A percentile compares a stretch with the other conserved stretches of the same genome.
Evolutionary conservation across 1,140 invertebrate species (phyloP).

Genomic region (Drosophila rufa): DNA sequence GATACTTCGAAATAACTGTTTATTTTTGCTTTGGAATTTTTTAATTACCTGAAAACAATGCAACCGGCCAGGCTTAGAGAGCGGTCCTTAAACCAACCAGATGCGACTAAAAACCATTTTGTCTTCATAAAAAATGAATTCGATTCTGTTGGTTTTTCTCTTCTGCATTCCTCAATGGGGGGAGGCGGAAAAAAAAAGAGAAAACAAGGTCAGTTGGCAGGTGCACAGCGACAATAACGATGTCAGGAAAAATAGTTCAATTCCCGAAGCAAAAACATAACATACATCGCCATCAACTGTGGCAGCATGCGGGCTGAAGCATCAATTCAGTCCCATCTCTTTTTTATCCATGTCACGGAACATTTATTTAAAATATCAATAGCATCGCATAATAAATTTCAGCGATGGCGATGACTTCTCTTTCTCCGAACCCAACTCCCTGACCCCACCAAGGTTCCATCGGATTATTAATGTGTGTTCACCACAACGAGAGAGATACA

Average conservation of each 20-base stretch:
- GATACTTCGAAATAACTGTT: not conserved
- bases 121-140: slow-evolving; percentile 45
- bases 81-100: slow-evolving; percentile 13
- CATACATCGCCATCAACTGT: slow-evolving; percentile 16
- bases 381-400: slow-evolving; percentile 36
- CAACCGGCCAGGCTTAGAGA: too few relatives aligned
- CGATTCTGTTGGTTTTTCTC: slow-evolving; percentile 19
- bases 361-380: slow-evolving; percentile 53
- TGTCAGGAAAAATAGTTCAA: slow-evolving; percentile 46
- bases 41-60: slow-evolving; percentile 17
- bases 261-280: slow-evolving; percentile 38
- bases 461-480: slow-evolving; percentile 21
- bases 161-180: slow-evolving; percentile 7
- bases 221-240: slow-evolving; percentile 46
- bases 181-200: not conserved
- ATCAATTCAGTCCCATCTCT: slow-evolving; percentile 25
- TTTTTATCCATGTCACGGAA: slow-evolving; percentile 43
- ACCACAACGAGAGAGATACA: not conserved
- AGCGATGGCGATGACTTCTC: slow-evolving; percentile 20
- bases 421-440: not conserved
- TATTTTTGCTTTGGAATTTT: not conserved
- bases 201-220: slow-evolving; percentile 52
- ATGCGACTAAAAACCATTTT: slow-evolving; percentile 35
- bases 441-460: not conserved
- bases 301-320: slow-evolving; percentile 8